These are phyloP conservation scores for Trichoplusia ni DNA, from an alignment of 1,140 invertebrate genomes.

Conservation along the genomic window DNA sequence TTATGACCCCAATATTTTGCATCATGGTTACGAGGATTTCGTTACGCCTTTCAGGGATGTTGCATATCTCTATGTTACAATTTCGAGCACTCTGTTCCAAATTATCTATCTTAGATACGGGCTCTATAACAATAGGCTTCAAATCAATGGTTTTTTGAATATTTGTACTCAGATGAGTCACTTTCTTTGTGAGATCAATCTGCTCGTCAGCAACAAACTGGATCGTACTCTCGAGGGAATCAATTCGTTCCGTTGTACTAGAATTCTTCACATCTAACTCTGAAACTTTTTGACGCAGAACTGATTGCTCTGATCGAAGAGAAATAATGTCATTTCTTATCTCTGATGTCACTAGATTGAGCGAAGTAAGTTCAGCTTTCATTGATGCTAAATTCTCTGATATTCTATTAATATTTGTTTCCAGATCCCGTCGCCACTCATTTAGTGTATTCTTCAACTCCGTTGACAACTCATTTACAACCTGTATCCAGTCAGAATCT, in stretches of 20 bases:
- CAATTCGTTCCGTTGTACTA: not conserved
- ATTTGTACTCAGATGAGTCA: not conserved
- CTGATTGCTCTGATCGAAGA: not conserved
- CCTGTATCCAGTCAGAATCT: not conserved
- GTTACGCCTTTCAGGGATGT: not conserved
- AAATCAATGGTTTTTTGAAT: not conserved
- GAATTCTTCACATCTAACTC: not conserved
- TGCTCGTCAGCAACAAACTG: not conserved
- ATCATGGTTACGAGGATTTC: not conserved
- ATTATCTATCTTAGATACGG: not conserved
- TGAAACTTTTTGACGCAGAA: not conserved
- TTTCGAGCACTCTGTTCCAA: not conserved
- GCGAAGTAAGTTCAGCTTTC: not conserved
- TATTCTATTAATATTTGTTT: not conserved
- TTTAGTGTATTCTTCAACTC: not conserved
- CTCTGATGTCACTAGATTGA: not conserved
- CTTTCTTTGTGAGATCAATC: not conserved
- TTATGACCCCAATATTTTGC: not conserved
- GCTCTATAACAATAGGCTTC: not conserved
- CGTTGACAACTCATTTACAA: not conserved
- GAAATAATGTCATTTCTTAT: not conserved
- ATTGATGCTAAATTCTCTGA: not conserved
- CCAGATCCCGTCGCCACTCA: not conserved
- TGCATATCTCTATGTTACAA: not conserved
- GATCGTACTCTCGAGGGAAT: not conserved